phyloP scores from a whole-genome alignment of 2,797 vertebrate species.

The Hipposideros larvatus region DNA sequence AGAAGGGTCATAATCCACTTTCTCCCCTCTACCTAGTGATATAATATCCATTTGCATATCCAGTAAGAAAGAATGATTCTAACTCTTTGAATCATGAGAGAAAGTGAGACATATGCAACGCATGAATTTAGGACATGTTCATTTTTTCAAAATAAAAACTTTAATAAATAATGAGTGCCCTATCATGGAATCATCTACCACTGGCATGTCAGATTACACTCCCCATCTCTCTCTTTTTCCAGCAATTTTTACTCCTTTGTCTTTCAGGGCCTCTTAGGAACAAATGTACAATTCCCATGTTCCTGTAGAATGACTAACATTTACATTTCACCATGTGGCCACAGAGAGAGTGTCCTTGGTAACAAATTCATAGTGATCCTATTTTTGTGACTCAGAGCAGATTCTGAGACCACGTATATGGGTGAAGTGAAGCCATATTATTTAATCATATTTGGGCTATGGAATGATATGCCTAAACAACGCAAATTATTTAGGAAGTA shows the following conservation, averaged over 20 bases:
- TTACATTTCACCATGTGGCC: constrained; percentile 73
- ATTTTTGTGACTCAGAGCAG: constrained; percentile 68
- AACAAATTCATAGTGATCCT: constrained; percentile 67
- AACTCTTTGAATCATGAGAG: neutral
- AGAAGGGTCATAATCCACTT: neutral
- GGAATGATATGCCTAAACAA: neutral
- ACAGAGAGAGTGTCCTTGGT: constrained; percentile 66
- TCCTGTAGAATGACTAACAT: constrained; percentile 43
- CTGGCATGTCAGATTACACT: neutral
- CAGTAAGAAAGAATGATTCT: neutral
- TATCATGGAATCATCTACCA: neutral
- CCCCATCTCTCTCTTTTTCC: neutral
- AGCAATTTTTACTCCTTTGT: neutral
- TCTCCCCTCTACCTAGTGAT: neutral
- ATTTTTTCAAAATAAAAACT: constrained; percentile 1
- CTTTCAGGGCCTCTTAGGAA: neutral
- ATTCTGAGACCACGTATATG: constrained; percentile 45
- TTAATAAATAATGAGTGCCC: neutral
- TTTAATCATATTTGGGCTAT: constrained; percentile 54
- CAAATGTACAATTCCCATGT: neutral
- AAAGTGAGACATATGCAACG: neutral
- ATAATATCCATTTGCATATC: neutral
- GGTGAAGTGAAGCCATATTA: neutral
- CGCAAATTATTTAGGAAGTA: constrained; percentile 65
- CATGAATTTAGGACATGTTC: neutral